Conservation (phyloP, 2,888 invertebrate genomes). For the Hemicrepidius hirtus region DNA sequence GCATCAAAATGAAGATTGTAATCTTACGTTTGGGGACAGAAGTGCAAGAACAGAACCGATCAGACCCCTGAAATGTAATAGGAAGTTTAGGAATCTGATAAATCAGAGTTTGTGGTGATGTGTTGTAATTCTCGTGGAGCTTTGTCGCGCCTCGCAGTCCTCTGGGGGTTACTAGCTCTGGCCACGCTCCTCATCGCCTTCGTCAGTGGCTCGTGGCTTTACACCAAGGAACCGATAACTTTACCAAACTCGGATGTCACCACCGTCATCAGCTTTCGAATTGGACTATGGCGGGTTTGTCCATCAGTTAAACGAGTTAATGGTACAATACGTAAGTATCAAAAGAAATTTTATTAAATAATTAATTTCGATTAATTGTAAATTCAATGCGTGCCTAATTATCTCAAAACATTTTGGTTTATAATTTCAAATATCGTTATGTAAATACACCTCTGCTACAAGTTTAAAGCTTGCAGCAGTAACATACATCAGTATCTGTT, state of each 20-base stretch:
- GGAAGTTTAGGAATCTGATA: conserved; percentile 49
- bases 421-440: too few species aligned
- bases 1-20: conserved; percentile 11
- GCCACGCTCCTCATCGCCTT: conserved; percentile 72
- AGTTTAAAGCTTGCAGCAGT: too few species aligned
- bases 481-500: too few species aligned
- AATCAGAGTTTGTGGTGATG: conserved; percentile 62
- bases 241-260: conserved; percentile 70
- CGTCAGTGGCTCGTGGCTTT: conserved; percentile 73
- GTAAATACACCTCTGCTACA: too few species aligned
- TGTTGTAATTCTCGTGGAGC: conserved; percentile 69
- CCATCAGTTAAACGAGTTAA: conserved; percentile 72
- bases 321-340: conserved; percentile 71
- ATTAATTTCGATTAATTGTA: not conserved
- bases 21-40: conserved; percentile 18
- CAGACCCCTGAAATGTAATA: conserved; percentile 41
- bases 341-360: too few species aligned
- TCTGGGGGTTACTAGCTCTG: conserved; percentile 71
- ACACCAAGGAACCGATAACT: conserved; percentile 72
- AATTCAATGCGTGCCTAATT: too few species aligned
- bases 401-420: too few species aligned
- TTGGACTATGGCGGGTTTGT: conserved; percentile 74
- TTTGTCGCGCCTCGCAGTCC: conserved; percentile 71
- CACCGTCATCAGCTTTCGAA: conserved; percentile 72
- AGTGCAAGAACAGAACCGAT: conserved; percentile 31